Evolutionary conservation across 2,113 vertebrate species (phyloP), one percentile per base, ranked within the genome.

Genomic region (Proteles cristata): DNA sequence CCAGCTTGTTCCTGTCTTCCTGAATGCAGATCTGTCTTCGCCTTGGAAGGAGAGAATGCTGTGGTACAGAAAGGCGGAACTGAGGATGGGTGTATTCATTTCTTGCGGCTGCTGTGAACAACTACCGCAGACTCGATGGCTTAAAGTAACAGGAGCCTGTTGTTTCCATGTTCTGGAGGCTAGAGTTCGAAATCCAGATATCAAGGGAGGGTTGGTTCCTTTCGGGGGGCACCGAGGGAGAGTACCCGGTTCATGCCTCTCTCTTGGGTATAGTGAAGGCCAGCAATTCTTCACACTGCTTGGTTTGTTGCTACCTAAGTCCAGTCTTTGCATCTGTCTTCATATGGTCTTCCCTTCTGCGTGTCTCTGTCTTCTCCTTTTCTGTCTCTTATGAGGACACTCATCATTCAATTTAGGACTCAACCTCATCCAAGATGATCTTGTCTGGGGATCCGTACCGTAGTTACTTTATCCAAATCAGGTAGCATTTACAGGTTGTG

Each of bases 61-160:
- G 3, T 1, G 33, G 17, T 33, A 8, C 19, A 65, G 39, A 17
- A 39, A 23, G 11, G 35, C 4, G 43, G 19, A 48, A 14, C 35
- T 0, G 7, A 65, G 71, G 19, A n/a, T 3, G 14, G 31, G 3
- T 4, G 5, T 1, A 1, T 8, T 58, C 19, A 0, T 66, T 50
- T n/a, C 17, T 31, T 26, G 10, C 48, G 25, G 73, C 50, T 19
- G 53, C 26, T 5, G 5, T 17, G 35, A 25, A 61, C 28, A 15
- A 4, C 11, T 5, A 4, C 19, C 9, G 19, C 48, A 45, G 35
- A 63, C 68, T 63, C 35, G 80, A 28, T 16, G 69, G 33, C 69
- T 85, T 50, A 12, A 45, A 16, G 80, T 23, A 16, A 31, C 58
- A 61, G 58, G 2, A 61, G 21, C 15, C 45, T 45, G 7, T 63